These are phyloP conservation scores for Bombus superbus DNA, from an alignment of 1,140 invertebrate genomes.

Conservation along the genomic window DNA sequence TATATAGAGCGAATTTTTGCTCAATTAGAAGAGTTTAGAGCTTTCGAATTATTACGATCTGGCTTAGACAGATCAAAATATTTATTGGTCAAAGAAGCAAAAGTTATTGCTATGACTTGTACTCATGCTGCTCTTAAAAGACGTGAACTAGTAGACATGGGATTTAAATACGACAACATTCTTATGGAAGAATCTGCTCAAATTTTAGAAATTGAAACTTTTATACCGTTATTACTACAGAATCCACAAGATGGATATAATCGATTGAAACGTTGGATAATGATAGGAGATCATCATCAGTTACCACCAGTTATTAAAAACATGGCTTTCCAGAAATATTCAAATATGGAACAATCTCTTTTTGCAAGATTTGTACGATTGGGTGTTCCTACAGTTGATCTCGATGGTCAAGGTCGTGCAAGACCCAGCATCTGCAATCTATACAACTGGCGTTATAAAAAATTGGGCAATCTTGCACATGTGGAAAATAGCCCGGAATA, in stretches of 20 bases:
- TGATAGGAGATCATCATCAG: slow-evolving; percentile 99
- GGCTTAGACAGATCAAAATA: slow-evolving; percentile 98
- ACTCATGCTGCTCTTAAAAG: slow-evolving; percentile 99
- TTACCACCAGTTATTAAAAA: slow-evolving; percentile 99
- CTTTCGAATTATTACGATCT: slow-evolving; percentile 97
- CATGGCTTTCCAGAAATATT: slow-evolving; percentile 99
- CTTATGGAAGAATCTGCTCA: slow-evolving; percentile 99
- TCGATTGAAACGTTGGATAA: slow-evolving; percentile 99
- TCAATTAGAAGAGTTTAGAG: slow-evolving; percentile 98
- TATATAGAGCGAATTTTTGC: slow-evolving; percentile 98
- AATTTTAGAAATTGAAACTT: slow-evolving; percentile 99
- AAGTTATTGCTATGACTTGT: slow-evolving; percentile 99
- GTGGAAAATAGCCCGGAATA: slow-evolving; percentile 93
- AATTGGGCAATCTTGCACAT: slow-evolving; percentile 95
- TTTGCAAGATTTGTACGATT: slow-evolving; percentile 98
- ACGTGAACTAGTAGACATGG: slow-evolving; percentile 97
- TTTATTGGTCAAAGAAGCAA: slow-evolving; percentile 98
- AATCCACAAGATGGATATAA: slow-evolving; percentile 98
- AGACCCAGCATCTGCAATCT: slow-evolving; percentile 95
- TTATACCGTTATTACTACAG: slow-evolving; percentile 98
- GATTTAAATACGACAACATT: slow-evolving; percentile 99
- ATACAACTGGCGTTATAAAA: slow-evolving; percentile 99
- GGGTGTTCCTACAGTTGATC: slow-evolving; percentile 97
- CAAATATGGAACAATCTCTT: slow-evolving; percentile 99
- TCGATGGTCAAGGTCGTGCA: slow-evolving; percentile 98